Percentiles rank a stretch among this genome's conserved stretches.
Conservation (phyloP, 2,888 invertebrate species). For the Drosophila bunnanda region DNA sequence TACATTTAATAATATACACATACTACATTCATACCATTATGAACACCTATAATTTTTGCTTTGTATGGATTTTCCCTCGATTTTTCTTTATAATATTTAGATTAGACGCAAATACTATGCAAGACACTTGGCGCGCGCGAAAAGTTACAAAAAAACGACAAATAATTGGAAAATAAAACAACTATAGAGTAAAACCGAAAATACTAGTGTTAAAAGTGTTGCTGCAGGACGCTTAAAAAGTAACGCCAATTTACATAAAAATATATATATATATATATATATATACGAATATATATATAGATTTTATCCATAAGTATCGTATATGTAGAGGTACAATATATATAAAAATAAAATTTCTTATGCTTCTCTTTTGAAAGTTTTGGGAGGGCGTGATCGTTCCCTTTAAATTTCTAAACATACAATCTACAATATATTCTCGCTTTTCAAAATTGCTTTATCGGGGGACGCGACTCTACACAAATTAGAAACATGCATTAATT, state of each 20-base stretch:
- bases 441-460: conserved; percentile 56
- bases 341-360: conserved; percentile 72
- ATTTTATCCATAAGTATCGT: conserved; percentile 46
- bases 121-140: conserved; percentile 68
- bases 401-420: conserved; percentile 32
- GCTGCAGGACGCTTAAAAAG: conserved; percentile 52
- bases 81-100: conserved; percentile 44
- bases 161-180: conserved; percentile 21
- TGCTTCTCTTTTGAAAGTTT: conserved; percentile 34
- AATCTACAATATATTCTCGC: conserved; percentile 30
- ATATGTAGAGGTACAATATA: conserved; percentile 52
- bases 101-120: conserved; percentile 71
- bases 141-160: conserved; percentile 36
- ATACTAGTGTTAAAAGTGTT: conserved; percentile 45
- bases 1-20: conserved; percentile 50
- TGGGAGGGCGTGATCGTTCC: conserved; percentile 10
- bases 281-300: conserved; percentile 43
- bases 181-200: conserved; percentile 27
- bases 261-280: conserved; percentile 47
- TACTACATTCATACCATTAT: conserved; percentile 50
- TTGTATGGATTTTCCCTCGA: conserved; percentile 32
- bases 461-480: conserved; percentile 47
- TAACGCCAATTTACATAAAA: conserved; percentile 61
- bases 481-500: conserved; percentile 58
- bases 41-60: conserved; percentile 64